Conservation (phyloP, 2,797 vertebrate species). For the Cynopterus sphinx region DNA sequence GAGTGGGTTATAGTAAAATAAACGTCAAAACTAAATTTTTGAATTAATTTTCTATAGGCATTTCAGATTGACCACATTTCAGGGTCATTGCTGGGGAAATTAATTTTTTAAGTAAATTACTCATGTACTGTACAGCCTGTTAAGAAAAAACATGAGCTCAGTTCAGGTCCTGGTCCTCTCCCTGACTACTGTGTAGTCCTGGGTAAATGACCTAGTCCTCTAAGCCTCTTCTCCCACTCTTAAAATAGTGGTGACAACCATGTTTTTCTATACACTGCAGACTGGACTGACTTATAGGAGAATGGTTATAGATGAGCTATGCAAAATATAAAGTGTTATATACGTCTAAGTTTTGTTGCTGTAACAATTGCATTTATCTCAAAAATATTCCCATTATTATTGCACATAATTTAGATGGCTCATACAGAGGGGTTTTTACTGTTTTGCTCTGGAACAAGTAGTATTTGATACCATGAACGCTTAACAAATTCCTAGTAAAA, state of each 20-base stretch:
- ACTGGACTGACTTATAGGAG: neutral
- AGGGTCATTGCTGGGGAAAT: neutral
- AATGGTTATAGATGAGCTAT: neutral
- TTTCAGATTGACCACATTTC: neutral
- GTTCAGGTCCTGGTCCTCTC: neutral
- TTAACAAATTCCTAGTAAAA: neutral
- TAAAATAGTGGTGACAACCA: neutral
- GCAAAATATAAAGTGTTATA: neutral
- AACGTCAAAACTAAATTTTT: conserved; percentile 2
- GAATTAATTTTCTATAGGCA: neutral
- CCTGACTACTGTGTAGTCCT: neutral
- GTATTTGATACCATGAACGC: neutral
- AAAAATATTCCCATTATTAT: neutral
- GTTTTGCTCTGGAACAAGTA: neutral
- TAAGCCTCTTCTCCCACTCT: neutral
- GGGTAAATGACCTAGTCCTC: neutral
- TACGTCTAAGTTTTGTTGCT: neutral
- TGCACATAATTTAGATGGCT: neutral
- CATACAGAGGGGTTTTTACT: neutral
- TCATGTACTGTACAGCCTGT: neutral
- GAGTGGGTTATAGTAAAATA: neutral
- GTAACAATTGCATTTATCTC: neutral
- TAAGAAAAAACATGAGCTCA: neutral
- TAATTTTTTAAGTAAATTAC: conserved; percentile 14
- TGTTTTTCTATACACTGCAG: neutral